A percentile compares a stretch with the other conserved stretches of the same genome.
Evolutionary conservation across 2,113 vertebrate genomes (phyloP).

Genomic region (Acinonyx jubatus): DNA sequence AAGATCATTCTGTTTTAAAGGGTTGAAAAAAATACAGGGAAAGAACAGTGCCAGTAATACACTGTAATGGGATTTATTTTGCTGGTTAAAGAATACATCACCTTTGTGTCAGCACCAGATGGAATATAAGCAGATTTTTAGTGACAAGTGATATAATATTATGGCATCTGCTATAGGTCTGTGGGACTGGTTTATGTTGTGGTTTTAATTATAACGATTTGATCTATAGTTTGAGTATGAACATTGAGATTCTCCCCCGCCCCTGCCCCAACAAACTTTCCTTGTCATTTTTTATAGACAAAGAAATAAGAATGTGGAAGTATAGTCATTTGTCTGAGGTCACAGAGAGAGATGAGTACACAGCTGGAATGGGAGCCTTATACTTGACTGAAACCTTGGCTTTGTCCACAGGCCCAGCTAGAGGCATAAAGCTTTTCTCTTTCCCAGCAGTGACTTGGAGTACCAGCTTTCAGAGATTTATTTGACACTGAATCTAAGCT

Average conservation of each 20-base stretch:
- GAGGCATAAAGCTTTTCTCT: conserved; percentile 57
- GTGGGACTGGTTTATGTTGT: background rate
- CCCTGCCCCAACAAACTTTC: background rate
- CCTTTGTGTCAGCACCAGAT: background rate
- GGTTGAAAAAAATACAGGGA: conserved; percentile 20
- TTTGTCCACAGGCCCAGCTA: conserved; percentile 40
- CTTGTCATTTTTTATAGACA: conserved; percentile 53
- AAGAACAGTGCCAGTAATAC: background rate
- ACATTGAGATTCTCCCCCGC: background rate
- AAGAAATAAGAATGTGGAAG: conserved; percentile 45
- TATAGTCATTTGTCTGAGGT: conserved; percentile 45
- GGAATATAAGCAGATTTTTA: conserved; percentile 25
- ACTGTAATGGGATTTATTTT: conserved; percentile 32
- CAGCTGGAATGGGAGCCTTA: conserved; percentile 29
- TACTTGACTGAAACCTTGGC: conserved; percentile 44
- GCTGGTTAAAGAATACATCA: conserved; percentile 9
- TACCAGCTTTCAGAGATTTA: conserved; percentile 59
- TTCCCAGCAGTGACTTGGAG: conserved; percentile 32
- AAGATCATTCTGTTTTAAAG: background rate
- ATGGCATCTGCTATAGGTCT: background rate
- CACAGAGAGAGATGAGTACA: conserved; percentile 28
- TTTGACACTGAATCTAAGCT: conserved; percentile 67
- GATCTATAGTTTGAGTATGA: conserved; percentile 47
- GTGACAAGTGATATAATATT: conserved; percentile 13
- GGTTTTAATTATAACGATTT: conserved; percentile 46